A percentile compares a stretch with the other conserved stretches of the same genome.
phyloP scores from a whole-genome alignment of 35 echinoderm and acorn worm species.

The Amphiura filiformis region DNA sequence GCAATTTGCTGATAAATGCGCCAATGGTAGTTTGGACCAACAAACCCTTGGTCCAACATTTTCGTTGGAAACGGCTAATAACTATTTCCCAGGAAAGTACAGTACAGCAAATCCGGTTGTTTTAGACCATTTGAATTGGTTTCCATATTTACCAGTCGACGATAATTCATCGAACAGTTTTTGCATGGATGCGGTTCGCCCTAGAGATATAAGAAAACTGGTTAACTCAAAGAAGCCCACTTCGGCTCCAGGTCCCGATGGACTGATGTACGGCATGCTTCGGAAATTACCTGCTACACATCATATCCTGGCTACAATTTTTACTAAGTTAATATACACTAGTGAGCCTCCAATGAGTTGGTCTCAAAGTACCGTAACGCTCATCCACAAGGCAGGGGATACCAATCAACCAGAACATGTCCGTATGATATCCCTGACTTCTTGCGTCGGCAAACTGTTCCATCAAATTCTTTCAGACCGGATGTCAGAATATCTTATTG shows the following conservation, averaged over 20 bases:
- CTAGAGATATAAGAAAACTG: constrained; percentile 26
- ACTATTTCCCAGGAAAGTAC: not conserved
- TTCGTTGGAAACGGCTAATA: not conserved
- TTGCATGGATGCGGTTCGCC: constrained; percentile 18
- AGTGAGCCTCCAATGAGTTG: not conserved
- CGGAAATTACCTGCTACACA: constrained; percentile 30
- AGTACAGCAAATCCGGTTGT: not conserved
- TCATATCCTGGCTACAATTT: constrained; percentile 23
- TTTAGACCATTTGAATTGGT: constrained; percentile 10
- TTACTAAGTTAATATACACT: constrained; percentile 9
- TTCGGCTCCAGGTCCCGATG: constrained; percentile 31
- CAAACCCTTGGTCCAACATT: constrained; percentile 29
- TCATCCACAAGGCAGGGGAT: constrained; percentile 21
- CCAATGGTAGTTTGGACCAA: not conserved
- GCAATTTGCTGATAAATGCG: constrained; percentile 28
- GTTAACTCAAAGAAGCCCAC: constrained; percentile 9
- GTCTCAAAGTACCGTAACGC: constrained; percentile 10
- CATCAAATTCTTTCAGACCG: constrained; percentile 10
- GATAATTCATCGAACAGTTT: not conserved
- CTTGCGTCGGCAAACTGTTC: constrained; percentile 15
- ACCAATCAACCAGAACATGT: not conserved
- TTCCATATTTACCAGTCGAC: constrained; percentile 4
- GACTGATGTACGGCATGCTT: constrained; percentile 41
- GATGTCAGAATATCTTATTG: not conserved
- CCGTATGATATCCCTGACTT: constrained; percentile 20